A percentile compares a stretch with the other conserved stretches of the same genome.
Conservation (phyloP, 2,113 vertebrate genomes). For the Alosa alosa region DNA sequence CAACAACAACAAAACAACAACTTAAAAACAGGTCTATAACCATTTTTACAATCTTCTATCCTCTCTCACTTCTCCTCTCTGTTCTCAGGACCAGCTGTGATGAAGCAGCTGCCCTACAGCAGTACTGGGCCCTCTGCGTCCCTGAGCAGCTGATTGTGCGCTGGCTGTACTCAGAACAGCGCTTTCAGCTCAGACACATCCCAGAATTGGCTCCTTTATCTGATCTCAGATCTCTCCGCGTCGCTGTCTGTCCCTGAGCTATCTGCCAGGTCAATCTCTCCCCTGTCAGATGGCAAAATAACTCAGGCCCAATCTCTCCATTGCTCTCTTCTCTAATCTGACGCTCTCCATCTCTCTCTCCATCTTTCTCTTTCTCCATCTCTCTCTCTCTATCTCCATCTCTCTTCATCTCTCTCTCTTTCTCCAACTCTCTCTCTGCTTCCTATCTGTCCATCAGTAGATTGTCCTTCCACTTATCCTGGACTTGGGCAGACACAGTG, state of each 20-base stretch:
- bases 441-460: conserved; percentile 34
- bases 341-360: not conserved
- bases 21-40: not conserved
- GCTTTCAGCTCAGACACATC: not conserved
- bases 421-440: not conserved
- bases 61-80: not conserved
- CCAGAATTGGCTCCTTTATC: not conserved
- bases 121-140: not conserved
- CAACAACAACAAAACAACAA: not conserved
- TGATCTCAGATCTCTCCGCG: not conserved
- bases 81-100: not conserved
- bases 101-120: not conserved
- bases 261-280: not conserved
- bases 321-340: conserved; percentile 14
- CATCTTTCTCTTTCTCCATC: not conserved
- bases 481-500: not conserved
- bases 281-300: not conserved
- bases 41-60: not conserved
- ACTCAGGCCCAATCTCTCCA: not conserved
- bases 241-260: not conserved
- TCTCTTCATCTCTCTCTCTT: not conserved
- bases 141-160: not conserved
- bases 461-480: conserved; percentile 35
- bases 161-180: not conserved
- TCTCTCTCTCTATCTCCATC: not conserved